These are phyloP conservation scores for Calyptommatus sinebrachiatus DNA, from an alignment of 2,113 vertebrate genomes.

Conservation along the genomic window DNA sequence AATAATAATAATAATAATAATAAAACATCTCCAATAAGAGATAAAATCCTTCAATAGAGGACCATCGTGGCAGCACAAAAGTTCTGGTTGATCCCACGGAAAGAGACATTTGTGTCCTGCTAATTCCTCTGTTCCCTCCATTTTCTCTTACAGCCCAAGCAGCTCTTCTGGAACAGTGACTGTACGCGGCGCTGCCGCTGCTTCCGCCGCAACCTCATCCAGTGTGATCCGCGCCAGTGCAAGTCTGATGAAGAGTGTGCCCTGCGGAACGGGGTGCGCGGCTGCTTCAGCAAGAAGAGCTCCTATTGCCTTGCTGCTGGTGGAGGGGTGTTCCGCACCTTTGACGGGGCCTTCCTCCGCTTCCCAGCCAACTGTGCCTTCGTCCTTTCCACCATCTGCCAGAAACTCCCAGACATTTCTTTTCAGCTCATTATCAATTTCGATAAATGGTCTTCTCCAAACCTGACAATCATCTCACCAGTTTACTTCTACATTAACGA, in stretches of 20 bases:
- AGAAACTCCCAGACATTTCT: slow-evolving; percentile 94
- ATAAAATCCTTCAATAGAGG: no score
- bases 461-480: slow-evolving; percentile 94
- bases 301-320: slow-evolving; percentile 92
- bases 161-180: slow-evolving; percentile 94
- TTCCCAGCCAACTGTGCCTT: slow-evolving; percentile 97
- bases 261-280: slow-evolving; percentile 81
- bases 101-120: not conserved
- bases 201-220: slow-evolving; percentile 94
- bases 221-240: slow-evolving; percentile 93
- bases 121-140: not conserved
- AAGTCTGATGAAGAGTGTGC: slow-evolving; percentile 90
- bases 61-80: no score
- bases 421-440: slow-evolving; percentile 99
- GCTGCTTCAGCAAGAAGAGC: slow-evolving; percentile 86
- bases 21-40: no score
- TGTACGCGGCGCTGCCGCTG: slow-evolving; percentile 96
- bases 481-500: slow-evolving; percentile 97
- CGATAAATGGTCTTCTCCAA: slow-evolving; percentile 95
- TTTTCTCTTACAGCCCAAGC: slow-evolving; percentile 82
- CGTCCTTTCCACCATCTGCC: slow-evolving; percentile 96
- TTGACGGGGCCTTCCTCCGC: slow-evolving; percentile 92
- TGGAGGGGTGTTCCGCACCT: slow-evolving; percentile 92
- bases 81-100: not conserved
- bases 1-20: no score